These are phyloP conservation scores for Pomatorhinus ruficollis DNA, from an alignment of 2,113 vertebrate genomes.

Conservation along the genomic window DNA sequence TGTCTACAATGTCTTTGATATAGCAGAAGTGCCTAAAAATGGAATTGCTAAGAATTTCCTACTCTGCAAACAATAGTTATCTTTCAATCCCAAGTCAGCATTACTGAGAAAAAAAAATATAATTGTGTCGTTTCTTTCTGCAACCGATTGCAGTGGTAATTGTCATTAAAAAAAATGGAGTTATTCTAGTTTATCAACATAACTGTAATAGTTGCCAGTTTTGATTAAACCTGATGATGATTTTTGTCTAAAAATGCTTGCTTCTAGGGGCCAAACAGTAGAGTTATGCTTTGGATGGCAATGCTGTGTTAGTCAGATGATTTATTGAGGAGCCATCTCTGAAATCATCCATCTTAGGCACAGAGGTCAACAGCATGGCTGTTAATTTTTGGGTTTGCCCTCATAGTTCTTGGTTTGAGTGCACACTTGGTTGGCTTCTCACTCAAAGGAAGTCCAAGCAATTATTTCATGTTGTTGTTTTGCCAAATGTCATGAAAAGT, in stretches of 20 bases:
- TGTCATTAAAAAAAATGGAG: neutral
- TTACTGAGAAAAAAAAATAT: neutral
- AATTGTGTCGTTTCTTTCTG: neutral
- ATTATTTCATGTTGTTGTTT: neutral
- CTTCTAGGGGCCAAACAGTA: neutral
- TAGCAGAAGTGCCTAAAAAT: neutral
- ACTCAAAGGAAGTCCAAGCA: neutral
- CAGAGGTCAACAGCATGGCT: neutral
- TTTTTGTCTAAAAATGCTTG: neutral
- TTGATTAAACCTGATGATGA: neutral
- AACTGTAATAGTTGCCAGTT: neutral
- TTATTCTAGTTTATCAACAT: neutral
- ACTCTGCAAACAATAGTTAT: neutral
- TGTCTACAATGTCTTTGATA: neutral
- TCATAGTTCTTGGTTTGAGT: neutral
- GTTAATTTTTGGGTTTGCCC: neutral
- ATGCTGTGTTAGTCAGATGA: accelerated
- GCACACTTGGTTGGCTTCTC: neutral
- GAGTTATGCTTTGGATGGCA: neutral
- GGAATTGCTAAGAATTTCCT: neutral
- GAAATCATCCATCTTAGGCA: neutral
- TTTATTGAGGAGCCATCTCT: neutral
- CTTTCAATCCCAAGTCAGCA: neutral
- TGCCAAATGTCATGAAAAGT: neutral
- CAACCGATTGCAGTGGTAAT: neutral